Conservation (phyloP, 92 coral and sea anemone genomes). For the Porites lobata region DNA sequence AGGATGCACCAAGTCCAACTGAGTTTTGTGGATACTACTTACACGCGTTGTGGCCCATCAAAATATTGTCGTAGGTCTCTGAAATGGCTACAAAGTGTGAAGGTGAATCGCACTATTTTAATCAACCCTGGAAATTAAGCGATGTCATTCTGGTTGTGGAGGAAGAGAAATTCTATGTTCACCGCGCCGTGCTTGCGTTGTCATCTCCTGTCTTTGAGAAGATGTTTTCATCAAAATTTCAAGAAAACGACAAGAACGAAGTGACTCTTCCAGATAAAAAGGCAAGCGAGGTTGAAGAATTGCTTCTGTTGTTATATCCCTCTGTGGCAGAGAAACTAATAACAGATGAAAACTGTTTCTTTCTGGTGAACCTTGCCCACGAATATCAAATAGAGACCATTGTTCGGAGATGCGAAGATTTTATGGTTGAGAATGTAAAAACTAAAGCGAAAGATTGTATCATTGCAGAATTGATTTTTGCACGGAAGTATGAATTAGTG, state of each 20-base stretch:
- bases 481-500: neutral
- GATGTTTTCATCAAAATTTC: neutral
- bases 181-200: neutral
- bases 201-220: neutral
- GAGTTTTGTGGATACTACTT: no score
- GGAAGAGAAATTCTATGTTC: neutral
- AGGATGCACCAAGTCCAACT: no score
- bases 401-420: neutral
- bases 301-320: neutral
- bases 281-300: neutral
- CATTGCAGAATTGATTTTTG: neutral
- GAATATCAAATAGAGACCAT: neutral
- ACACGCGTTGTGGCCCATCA: no score
- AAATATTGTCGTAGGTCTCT: neutral
- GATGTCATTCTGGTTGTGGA: slow-evolving; percentile 1
- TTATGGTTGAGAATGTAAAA: neutral
- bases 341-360: neutral
- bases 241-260: neutral
- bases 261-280: neutral
- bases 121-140: neutral
- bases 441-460: neutral
- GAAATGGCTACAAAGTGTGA: neutral
- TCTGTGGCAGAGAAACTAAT: neutral
- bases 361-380: neutral
- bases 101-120: neutral